Evolutionary conservation across 2,888 invertebrate genomes (phyloP).

Genomic region (Mesorhabditis spiculigera): DNA sequence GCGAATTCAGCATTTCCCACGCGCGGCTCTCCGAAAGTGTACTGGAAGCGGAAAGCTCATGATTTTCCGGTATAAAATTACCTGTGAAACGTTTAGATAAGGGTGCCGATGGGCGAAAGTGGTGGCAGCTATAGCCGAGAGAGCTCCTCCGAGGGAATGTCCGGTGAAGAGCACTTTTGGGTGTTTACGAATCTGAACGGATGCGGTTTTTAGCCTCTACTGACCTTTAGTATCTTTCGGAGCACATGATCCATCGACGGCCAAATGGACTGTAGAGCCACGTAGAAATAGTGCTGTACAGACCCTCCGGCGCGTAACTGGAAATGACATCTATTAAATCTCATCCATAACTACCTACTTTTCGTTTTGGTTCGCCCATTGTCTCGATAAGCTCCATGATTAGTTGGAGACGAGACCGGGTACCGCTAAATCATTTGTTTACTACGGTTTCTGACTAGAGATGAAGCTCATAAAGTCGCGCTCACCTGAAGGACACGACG

Average conservation of each 20-base stretch:
- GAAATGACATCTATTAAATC: constrained; percentile 11
- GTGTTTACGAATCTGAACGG: constrained; percentile 23
- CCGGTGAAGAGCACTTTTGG: constrained; percentile 47
- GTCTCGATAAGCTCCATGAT: constrained; percentile 53
- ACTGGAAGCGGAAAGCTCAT: neutral
- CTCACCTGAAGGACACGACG: constrained; percentile 37
- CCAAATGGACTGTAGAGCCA: constrained; percentile 47
- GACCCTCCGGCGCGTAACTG: constrained; percentile 46
- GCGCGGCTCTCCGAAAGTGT: constrained; percentile 54
- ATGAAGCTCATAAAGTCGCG: neutral
- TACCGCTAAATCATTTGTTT: constrained; percentile 32
- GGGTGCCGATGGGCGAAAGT: constrained; percentile 38
- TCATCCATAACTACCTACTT: constrained; percentile 16
- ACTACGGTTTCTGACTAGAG: neutral
- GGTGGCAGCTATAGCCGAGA: constrained; percentile 48
- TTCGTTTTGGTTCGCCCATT: constrained; percentile 43
- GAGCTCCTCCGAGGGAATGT: constrained; percentile 51
- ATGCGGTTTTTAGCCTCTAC: neutral
- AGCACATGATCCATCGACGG: constrained; percentile 20
- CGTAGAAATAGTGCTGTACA: constrained; percentile 52
- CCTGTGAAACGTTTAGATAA: neutral
- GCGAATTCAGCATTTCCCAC: constrained; percentile 54
- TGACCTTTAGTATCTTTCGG: constrained; percentile 11
- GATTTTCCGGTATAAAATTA: neutral
- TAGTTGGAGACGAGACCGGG: constrained; percentile 46